Conservation (phyloP, 2,797 vertebrate genomes). For the Sebastes hubbsi region DNA sequence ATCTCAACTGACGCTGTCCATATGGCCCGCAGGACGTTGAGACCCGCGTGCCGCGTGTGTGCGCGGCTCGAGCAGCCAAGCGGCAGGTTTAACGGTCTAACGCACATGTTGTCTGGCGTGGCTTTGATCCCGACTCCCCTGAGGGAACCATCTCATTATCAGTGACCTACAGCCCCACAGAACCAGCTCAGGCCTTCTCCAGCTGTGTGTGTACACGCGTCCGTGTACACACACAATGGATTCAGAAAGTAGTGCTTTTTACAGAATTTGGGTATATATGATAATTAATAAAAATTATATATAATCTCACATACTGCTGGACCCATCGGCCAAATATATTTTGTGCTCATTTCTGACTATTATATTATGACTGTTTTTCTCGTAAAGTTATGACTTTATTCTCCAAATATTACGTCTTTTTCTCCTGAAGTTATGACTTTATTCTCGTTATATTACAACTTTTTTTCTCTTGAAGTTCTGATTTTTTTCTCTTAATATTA, state of each 20-base stretch:
- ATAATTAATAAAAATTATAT: no score
- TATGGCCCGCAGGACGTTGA: background rate
- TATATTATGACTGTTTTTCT: no score
- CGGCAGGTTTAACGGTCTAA: constrained; percentile 44
- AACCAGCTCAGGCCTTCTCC: background rate
- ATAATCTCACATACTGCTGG: no score
- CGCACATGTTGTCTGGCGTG: constrained; percentile 36
- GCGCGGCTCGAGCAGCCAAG: constrained; percentile 1
- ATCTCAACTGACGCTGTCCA: constrained; percentile 2
- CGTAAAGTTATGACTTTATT: no score
- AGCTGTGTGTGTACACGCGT: background rate
- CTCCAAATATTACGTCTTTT: no score
- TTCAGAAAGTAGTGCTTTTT: background rate
- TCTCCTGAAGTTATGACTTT: no score
- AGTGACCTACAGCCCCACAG: constrained; percentile 7
- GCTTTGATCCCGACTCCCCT: constrained; percentile 50
- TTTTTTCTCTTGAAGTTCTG: no score
- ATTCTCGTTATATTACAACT: no score
- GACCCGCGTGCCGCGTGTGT: background rate
- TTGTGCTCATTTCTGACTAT: no score
- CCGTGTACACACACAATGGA: no score
- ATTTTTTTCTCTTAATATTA: no score
- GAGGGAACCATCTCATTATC: constrained; percentile 45
- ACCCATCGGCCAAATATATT: no score
- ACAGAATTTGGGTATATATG: background rate